These are phyloP conservation scores for Nasonovia ribisnigri DNA, from an alignment of 2,888 invertebrate species.

Conservation along the genomic window DNA sequence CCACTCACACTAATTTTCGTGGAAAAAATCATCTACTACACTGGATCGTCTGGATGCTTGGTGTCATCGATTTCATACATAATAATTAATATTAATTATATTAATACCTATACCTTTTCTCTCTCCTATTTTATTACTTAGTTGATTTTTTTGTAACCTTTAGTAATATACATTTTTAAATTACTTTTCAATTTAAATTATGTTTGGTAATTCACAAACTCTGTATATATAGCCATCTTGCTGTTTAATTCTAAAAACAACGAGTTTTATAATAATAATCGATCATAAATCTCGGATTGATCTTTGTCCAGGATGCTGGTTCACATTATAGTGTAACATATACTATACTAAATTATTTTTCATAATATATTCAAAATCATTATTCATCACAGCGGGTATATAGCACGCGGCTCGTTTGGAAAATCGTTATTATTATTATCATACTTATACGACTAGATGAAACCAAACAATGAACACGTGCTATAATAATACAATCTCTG, in stretches of 20 bases:
- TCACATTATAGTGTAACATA: not conserved
- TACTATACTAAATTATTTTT: not conserved
- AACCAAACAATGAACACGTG: slow-evolving; percentile 5
- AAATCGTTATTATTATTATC: not conserved
- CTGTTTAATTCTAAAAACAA: not conserved
- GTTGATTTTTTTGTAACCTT: not conserved
- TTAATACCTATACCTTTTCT: not conserved
- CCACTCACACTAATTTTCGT: not conserved
- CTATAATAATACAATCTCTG: not conserved
- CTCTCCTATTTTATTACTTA: not conserved
- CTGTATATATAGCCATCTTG: not conserved
- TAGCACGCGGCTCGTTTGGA: not conserved
- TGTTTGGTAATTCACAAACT: not conserved
- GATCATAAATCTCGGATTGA: not conserved
- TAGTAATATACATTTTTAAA: not conserved
- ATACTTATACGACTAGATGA: not conserved
- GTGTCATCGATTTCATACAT: not conserved
- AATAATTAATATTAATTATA: too few relatives aligned
- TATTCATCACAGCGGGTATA: slow-evolving; percentile 3
- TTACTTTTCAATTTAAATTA: not conserved
- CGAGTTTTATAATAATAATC: not conserved
- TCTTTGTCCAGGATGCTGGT: not conserved
- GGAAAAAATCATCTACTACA: not conserved
- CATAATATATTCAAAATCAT: not conserved
- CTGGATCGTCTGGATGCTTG: not conserved